Evolutionary conservation across 2,113 vertebrate genomes (phyloP).

Genomic region (Hippocampus comes): DNA sequence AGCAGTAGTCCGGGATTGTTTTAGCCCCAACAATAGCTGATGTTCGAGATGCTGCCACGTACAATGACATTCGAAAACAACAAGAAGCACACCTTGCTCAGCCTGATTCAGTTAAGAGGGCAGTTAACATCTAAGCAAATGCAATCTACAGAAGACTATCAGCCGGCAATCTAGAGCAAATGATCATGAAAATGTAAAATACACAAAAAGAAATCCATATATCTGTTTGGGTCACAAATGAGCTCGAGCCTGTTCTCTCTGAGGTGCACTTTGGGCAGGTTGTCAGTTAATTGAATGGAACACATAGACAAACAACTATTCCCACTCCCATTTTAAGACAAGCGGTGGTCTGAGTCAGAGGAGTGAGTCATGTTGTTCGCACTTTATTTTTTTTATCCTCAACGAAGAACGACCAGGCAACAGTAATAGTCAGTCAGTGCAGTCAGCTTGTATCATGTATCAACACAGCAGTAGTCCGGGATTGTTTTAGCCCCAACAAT

Average conservation of each 20-base stretch:
- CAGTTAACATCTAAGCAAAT: background rate
- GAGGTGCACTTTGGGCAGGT: too few species aligned
- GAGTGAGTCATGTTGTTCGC: background rate
- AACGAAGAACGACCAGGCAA: too few species aligned
- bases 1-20: background rate
- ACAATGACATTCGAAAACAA: background rate
- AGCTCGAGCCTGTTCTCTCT: too few species aligned
- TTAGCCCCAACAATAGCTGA: conserved; percentile 1
- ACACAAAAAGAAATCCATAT: background rate
- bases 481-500: conserved; percentile 2
- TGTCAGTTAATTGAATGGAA: too few species aligned
- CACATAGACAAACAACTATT: too few species aligned
- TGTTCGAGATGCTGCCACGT: background rate
- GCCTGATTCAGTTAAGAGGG: background rate
- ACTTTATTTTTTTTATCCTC: too few species aligned
- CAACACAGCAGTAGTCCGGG: background rate
- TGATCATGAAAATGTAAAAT: background rate
- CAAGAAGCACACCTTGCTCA: background rate
- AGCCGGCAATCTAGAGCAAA: background rate
- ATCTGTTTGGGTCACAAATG: background rate
- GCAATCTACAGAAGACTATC: background rate
- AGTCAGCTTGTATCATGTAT: background rate
- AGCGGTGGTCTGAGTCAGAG: background rate
- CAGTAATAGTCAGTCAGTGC: background rate
- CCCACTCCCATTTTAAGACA: too few species aligned